phyloP scores from a whole-genome alignment of 2,113 vertebrate genomes.

The Zosterops hypoxanthus region DNA sequence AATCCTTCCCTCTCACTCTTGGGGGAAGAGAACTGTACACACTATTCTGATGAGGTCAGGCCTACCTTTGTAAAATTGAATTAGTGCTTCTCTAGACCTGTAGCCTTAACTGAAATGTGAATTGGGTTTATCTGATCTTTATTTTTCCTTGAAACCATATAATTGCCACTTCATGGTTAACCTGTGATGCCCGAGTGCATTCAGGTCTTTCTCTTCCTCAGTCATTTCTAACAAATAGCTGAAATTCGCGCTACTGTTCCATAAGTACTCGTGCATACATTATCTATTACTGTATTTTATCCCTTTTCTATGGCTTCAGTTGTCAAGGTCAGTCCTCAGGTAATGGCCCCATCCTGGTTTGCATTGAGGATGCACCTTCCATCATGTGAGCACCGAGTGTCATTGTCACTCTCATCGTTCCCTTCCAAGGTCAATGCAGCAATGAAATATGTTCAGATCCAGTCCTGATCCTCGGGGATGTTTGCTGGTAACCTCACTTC shows the following conservation, averaged over 20 bases:
- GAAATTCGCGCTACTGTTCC: neutral
- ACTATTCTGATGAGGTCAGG: neutral
- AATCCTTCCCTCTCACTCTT: neutral
- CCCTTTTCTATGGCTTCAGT: neutral
- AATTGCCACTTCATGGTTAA: neutral
- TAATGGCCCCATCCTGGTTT: neutral
- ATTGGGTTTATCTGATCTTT: neutral
- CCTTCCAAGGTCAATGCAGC: constrained; percentile 26
- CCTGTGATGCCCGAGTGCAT: neutral
- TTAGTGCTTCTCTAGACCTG: neutral
- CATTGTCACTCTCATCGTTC: neutral
- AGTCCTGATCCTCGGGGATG: neutral
- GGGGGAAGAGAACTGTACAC: neutral
- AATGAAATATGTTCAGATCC: constrained; percentile 9
- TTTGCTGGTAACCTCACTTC: constrained; percentile 29
- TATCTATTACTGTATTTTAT: neutral
- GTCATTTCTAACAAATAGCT: neutral
- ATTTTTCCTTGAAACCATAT: neutral
- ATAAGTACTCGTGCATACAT: neutral
- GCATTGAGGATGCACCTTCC: neutral
- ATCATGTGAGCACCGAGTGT: neutral
- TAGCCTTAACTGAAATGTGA: neutral
- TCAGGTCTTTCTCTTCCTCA: neutral
- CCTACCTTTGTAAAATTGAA: neutral
- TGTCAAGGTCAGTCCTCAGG: constrained; percentile 13